phyloP scores from a whole-genome alignment of 2,113 vertebrate species.

The Gymnocephalus cernua region DNA sequence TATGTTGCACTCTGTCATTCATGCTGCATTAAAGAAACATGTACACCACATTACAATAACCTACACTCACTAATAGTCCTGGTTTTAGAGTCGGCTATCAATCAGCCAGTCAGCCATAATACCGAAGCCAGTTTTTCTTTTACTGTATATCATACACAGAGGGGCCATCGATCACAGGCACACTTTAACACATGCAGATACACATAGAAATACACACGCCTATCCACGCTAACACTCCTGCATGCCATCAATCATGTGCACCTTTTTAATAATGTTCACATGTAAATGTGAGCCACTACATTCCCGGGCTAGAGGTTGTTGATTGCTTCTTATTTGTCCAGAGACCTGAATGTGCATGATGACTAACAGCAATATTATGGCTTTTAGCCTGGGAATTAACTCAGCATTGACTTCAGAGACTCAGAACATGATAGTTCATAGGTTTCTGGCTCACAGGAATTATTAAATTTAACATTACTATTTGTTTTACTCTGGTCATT shows the following conservation, averaged over 20 bases:
- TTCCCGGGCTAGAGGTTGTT: conserved; percentile 58
- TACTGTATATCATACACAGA: conserved; percentile 61
- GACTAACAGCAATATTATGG: conserved; percentile 62
- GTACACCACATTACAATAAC: conserved; percentile 61
- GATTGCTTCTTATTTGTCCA: conserved; percentile 72
- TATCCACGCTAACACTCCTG: conserved; percentile 15
- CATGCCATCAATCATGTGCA: conserved; percentile 64
- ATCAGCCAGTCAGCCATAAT: conserved; percentile 71
- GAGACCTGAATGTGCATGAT: conserved; percentile 52
- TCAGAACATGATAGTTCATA: conserved; percentile 15
- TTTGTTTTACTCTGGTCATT: conserved; percentile 22
- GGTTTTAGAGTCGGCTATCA: conserved; percentile 57
- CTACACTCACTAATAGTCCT: conserved; percentile 55
- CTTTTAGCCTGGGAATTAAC: conserved; percentile 55
- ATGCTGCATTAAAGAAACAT: conserved; percentile 51
- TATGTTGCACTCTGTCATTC: conserved; percentile 48
- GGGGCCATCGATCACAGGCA: conserved; percentile 66
- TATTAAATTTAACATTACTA: conserved; percentile 26
- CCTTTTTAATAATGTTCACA: conserved; percentile 55
- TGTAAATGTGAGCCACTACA: conserved; percentile 60
- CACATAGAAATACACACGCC: conserved; percentile 16
- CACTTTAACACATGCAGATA: conserved; percentile 36
- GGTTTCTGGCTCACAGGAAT: conserved; percentile 40
- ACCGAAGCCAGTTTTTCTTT: conserved; percentile 53
- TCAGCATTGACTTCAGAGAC: conserved; percentile 41